phyloP scores from a whole-genome alignment of 2,113 vertebrate genomes.

The Actenoides hombroni region DNA sequence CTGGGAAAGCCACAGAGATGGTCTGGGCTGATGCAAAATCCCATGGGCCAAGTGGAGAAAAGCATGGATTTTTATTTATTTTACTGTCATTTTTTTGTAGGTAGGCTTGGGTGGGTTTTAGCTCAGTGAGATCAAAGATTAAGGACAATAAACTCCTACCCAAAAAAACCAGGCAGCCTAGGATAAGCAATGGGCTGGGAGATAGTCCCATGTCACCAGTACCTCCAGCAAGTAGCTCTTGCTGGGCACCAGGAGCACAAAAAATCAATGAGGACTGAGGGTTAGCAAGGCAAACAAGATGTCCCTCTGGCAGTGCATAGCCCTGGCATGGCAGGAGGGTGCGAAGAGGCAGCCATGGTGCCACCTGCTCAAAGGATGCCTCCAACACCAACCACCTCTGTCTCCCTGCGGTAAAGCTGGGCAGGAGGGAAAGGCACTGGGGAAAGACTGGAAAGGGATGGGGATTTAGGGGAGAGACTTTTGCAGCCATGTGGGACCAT shows the following conservation, averaged over 20 bases:
- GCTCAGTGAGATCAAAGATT: background rate
- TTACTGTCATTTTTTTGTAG: background rate
- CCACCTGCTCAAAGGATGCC: background rate
- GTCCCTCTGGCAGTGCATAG: background rate
- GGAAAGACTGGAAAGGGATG: background rate
- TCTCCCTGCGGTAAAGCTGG: background rate
- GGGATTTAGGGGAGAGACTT: background rate
- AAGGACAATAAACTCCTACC: background rate
- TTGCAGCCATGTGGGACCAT: background rate
- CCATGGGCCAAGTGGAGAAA: background rate
- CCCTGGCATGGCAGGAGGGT: accelerated
- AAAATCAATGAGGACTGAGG: background rate
- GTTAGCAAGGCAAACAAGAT: background rate
- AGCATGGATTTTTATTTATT: background rate
- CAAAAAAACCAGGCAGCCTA: background rate
- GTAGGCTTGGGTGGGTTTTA: background rate
- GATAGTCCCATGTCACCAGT: background rate
- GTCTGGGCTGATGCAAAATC: background rate
- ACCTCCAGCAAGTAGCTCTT: background rate
- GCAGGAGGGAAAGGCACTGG: background rate
- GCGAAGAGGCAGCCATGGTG: accelerated
- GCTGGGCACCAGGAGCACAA: background rate
- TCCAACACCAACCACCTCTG: accelerated
- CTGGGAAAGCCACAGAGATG: accelerated
- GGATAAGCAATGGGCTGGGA: background rate